A percentile compares a stretch with the other conserved stretches of the same genome.
Conservation (phyloP, 2,113 vertebrate species). For the Petrocephalus zakoni region DNA sequence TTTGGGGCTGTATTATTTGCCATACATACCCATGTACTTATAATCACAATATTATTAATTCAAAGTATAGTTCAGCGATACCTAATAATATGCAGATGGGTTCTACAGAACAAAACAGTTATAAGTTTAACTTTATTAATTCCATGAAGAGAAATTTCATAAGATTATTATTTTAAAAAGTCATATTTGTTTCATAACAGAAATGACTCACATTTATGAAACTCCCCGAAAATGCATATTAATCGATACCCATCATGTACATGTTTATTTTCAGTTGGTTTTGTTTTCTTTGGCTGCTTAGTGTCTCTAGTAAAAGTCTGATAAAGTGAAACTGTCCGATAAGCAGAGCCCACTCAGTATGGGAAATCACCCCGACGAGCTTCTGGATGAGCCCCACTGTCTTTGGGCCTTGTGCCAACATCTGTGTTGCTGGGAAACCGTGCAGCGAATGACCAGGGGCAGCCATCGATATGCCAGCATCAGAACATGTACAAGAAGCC, state of each 20-base stretch:
- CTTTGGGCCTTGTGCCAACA: slow-evolving; percentile 39
- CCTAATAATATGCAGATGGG: neutral
- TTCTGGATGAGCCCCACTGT: slow-evolving; percentile 37
- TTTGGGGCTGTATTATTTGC: neutral
- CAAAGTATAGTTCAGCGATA: neutral
- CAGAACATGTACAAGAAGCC: neutral
- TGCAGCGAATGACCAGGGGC: slow-evolving; percentile 26
- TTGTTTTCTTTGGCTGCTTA: neutral
- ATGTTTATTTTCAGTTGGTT: neutral
- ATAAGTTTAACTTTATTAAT: neutral
- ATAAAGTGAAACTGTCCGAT: neutral
- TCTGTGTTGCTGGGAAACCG: slow-evolving; percentile 44
- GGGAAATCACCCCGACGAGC: neutral
- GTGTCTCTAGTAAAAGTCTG: neutral
- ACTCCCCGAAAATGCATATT: neutral
- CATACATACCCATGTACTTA: neutral
- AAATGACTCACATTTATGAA: no score
- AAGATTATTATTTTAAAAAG: no score
- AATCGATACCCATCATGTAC: neutral
- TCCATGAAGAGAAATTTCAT: neutral
- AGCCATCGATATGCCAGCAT: neutral
- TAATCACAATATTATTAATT: neutral
- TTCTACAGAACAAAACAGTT: neutral
- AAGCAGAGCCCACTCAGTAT: neutral
- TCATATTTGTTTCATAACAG: no score